Evolutionary conservation across 2,797 vertebrate species (phyloP).

Genomic region (Todus mexicanus): DNA sequence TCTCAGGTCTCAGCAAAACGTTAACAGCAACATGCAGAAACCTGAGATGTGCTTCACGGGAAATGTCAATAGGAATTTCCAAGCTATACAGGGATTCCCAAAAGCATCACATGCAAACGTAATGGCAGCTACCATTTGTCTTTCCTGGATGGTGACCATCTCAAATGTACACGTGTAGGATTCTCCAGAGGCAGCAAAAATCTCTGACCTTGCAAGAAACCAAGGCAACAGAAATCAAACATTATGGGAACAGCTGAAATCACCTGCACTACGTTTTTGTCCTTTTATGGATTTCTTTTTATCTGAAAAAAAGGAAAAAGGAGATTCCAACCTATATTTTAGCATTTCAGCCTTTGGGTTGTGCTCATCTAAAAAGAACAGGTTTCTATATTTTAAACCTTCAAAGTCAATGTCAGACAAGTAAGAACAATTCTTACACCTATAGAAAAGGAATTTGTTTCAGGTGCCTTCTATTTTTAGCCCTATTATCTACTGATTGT

Average conservation of each 20-base stretch:
- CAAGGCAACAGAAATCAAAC: neutral
- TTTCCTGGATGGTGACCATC: slow-evolving; percentile 2
- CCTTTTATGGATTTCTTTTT: neutral
- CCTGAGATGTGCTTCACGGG: neutral
- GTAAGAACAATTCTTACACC: neutral
- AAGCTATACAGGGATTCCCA: neutral
- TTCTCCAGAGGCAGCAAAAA: neutral
- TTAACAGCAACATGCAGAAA: neutral
- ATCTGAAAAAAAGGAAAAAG: neutral
- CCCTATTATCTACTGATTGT: neutral
- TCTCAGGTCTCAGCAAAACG: neutral
- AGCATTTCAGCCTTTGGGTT: neutral
- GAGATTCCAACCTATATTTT: neutral
- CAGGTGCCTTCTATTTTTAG: slow-evolving; percentile 1
- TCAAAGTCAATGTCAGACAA: neutral
- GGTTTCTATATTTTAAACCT: neutral
- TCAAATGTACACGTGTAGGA: neutral
- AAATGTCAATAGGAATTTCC: neutral
- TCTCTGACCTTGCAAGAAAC: neutral
- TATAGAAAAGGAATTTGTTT: slow-evolving; percentile 5
- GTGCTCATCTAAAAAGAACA: neutral
- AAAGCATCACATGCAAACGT: neutral
- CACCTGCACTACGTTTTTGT: neutral
- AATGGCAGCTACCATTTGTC: neutral
- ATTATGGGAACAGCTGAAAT: neutral